These are phyloP conservation scores for Protomyctophum bolini DNA, from an alignment of 2,113 vertebrate species.

Conservation along the genomic window DNA sequence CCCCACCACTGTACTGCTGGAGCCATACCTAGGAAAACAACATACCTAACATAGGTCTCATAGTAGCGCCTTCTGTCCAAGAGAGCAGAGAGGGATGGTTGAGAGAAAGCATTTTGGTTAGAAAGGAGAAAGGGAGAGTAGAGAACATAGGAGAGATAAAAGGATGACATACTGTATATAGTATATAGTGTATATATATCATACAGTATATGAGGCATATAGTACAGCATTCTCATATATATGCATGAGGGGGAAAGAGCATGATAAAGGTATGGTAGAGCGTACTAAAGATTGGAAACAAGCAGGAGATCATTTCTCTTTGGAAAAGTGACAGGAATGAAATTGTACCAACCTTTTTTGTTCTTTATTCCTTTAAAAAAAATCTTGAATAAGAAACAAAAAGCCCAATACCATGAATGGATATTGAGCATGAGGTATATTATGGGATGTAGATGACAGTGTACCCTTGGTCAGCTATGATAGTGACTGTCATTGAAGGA, in stretches of 20 bases:
- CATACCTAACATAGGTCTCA: slow-evolving; percentile 97
- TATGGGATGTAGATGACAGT: slow-evolving; percentile 29
- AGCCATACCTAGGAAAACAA: slow-evolving; percentile 70
- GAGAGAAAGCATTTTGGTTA: slow-evolving; percentile 80
- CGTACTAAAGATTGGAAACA: slow-evolving; percentile 41
- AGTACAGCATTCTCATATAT: slow-evolving; percentile 70
- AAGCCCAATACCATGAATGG: slow-evolving; percentile 20
- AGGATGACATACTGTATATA: slow-evolving; percentile 21
- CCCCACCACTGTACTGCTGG: slow-evolving; percentile 40
- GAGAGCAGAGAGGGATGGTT: slow-evolving; percentile 81
- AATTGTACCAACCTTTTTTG: slow-evolving; percentile 47
- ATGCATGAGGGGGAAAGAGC: slow-evolving; percentile 51
- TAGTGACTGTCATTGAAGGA: slow-evolving; percentile 50
- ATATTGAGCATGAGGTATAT: slow-evolving; percentile 28
- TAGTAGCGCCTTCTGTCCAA: slow-evolving; percentile 97
- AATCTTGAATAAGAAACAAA: slow-evolving; percentile 23
- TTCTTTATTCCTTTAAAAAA: background rate
- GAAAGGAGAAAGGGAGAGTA: slow-evolving; percentile 63
- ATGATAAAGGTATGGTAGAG: slow-evolving; percentile 24
- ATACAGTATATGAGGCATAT: slow-evolving; percentile 75
- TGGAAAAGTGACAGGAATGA: slow-evolving; percentile 47
- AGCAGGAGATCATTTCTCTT: slow-evolving; percentile 39
- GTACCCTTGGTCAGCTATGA: slow-evolving; percentile 30
- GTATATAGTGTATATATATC: slow-evolving; percentile 42
- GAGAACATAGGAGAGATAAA: slow-evolving; percentile 46